Conservation (phyloP, 2,797 vertebrate genomes). For the Xiphophorus birchmanni region DNA sequence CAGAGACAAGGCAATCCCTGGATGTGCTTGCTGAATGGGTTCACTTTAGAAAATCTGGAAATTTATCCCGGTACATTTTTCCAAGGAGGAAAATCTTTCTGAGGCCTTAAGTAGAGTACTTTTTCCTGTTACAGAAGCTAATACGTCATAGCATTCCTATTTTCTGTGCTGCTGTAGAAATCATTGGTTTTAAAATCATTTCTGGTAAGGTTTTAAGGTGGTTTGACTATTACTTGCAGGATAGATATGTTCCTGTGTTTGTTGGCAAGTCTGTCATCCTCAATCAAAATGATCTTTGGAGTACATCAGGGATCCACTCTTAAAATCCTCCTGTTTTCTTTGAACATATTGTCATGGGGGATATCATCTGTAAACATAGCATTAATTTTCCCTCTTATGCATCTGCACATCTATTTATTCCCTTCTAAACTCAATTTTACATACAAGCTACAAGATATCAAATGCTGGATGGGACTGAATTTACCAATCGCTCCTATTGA, state of each 20-base stretch:
- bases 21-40: conserved; percentile 39
- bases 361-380: background rate
- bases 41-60: conserved; percentile 32
- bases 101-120: conserved; percentile 9
- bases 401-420: background rate
- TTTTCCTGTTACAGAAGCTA: background rate
- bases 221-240: background rate
- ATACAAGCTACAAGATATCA: background rate
- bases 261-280: background rate
- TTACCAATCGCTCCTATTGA: background rate
- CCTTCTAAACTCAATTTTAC: background rate
- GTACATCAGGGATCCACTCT: background rate
- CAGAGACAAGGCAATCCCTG: conserved; percentile 46
- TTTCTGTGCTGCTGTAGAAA: no score
- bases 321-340: background rate
- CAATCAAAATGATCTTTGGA: background rate
- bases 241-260: background rate
- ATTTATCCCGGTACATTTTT: conserved; percentile 37
- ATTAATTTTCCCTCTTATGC: background rate
- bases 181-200: background rate
- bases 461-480: background rate
- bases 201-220: background rate
- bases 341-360: background rate
- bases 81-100: conserved; percentile 20
- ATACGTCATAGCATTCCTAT: background rate